These are phyloP conservation scores for Epistrophella euchroma DNA, from an alignment of 2,888 invertebrate species.

Conservation along the genomic window DNA sequence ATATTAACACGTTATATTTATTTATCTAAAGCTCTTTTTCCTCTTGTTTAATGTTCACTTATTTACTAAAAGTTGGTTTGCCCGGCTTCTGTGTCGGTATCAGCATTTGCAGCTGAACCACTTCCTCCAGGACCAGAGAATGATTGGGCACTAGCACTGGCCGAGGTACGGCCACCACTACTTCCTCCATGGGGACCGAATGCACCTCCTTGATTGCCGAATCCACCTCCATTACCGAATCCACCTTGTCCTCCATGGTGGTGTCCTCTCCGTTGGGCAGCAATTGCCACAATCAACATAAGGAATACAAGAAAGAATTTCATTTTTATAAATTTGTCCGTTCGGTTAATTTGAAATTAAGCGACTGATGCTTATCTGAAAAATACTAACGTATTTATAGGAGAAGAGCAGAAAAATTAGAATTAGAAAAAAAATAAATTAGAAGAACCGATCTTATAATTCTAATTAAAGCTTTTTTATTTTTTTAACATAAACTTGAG, in stretches of 20 bases:
- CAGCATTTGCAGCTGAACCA: slow-evolving; percentile 19
- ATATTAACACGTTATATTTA: not conserved
- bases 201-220: slow-evolving; percentile 6
- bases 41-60: not conserved
- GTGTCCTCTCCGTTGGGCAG: slow-evolving; percentile 1
- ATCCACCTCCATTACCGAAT: not conserved
- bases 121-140: slow-evolving; percentile 22
- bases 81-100: not conserved
- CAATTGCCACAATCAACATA: slow-evolving; percentile 33
- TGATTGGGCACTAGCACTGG: slow-evolving; percentile 37
- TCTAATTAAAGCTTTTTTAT: not conserved
- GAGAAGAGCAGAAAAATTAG: not conserved
- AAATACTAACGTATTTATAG: slow-evolving; percentile 17
- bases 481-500: not conserved
- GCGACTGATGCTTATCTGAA: slow-evolving; percentile 4
- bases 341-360: slow-evolving; percentile 16
- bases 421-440: not conserved
- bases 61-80: not conserved
- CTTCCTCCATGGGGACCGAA: not conserved
- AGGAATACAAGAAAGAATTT: slow-evolving; percentile 26
- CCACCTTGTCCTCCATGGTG: slow-evolving; percentile 2
- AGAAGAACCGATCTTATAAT: not conserved
- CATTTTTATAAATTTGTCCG: slow-evolving; percentile 22
- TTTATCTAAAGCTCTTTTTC: slow-evolving; percentile 1
- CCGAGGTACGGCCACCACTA: not conserved